phyloP scores from a whole-genome alignment of 2,113 vertebrate genomes.

The Gasterosteus aculeatus region DNA sequence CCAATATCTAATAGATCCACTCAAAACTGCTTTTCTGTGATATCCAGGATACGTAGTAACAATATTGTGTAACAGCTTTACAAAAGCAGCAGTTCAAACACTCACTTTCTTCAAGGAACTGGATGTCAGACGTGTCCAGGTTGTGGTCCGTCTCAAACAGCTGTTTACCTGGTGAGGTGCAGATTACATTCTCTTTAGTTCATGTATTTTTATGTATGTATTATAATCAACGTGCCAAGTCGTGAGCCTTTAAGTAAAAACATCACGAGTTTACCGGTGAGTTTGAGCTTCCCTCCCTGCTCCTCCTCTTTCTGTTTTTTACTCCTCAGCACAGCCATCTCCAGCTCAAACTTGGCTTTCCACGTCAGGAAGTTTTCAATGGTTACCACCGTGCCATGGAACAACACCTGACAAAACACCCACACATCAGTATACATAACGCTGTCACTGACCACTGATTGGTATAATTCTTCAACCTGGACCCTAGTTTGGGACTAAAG shows the following conservation, averaged over 20 bases:
- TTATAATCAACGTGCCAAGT: background rate
- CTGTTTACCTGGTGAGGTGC: conserved; percentile 88
- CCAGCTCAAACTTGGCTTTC: conserved; percentile 93
- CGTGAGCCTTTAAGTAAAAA: background rate
- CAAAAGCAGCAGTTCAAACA: background rate
- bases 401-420: conserved; percentile 76
- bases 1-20: background rate
- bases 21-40: background rate
- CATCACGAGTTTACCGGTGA: conserved; percentile 83
- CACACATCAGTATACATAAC: background rate
- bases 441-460: background rate
- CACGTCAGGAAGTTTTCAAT: conserved; percentile 97
- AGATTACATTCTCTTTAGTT: background rate
- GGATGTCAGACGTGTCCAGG: conserved; percentile 97
- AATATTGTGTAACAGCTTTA: background rate
- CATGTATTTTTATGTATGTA: background rate
- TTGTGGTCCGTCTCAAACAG: conserved; percentile 98
- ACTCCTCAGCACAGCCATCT: conserved; percentile 88
- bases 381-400: conserved; percentile 96
- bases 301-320: conserved; percentile 96
- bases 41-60: background rate
- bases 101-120: conserved; percentile 96
- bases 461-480: too few relatives aligned
- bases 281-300: conserved; percentile 89
- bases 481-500: too few relatives aligned